phyloP scores from a whole-genome alignment of 2,113 vertebrate species.

The Ornithorhynchus anatinus region DNA sequence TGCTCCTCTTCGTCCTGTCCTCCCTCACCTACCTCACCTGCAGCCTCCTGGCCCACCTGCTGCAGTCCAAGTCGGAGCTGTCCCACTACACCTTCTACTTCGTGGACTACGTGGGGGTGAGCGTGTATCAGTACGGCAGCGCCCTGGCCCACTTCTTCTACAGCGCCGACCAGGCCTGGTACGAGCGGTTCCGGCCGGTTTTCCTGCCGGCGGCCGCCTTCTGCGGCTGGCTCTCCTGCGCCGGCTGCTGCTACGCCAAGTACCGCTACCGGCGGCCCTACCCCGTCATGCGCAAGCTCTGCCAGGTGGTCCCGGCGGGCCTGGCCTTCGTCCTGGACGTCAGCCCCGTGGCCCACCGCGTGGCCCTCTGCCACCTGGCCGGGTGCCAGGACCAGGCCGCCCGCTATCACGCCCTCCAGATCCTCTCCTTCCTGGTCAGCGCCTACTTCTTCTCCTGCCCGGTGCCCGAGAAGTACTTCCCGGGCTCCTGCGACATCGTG shows the following conservation, averaged over 20 bases:
- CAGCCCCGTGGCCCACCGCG: conserved; percentile 84
- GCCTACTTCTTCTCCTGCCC: conserved; percentile 92
- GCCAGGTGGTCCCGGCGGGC: conserved; percentile 85
- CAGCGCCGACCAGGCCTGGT: conserved; percentile 82
- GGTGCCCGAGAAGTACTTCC: conserved; percentile 87
- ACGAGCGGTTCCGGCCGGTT: conserved; percentile 75
- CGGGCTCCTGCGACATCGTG: conserved; percentile 86
- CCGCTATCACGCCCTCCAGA: conserved; percentile 85
- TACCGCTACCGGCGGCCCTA: conserved; percentile 86
- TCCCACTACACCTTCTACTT: conserved; percentile 93
- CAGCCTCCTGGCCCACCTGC: conserved; percentile 88
- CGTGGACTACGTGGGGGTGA: conserved; percentile 89
- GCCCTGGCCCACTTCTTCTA: conserved; percentile 91
- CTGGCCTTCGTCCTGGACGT: conserved; percentile 86
- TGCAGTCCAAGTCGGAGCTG: conserved; percentile 89
- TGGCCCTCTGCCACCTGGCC: conserved; percentile 77
- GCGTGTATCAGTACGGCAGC: conserved; percentile 89
- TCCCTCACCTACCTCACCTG: conserved; percentile 82
- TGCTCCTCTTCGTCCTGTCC: conserved; percentile 82
- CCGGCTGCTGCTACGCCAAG: conserved; percentile 89
- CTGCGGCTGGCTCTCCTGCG: conserved; percentile 87
- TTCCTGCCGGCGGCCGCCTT: conserved; percentile 85
- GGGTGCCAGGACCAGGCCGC: conserved; percentile 78
- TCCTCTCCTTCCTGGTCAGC: conserved; percentile 82
- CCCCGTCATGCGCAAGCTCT: conserved; percentile 85